Conservation (phyloP, 2,797 vertebrate species). For the Microctenopoma lineatum region DNA sequence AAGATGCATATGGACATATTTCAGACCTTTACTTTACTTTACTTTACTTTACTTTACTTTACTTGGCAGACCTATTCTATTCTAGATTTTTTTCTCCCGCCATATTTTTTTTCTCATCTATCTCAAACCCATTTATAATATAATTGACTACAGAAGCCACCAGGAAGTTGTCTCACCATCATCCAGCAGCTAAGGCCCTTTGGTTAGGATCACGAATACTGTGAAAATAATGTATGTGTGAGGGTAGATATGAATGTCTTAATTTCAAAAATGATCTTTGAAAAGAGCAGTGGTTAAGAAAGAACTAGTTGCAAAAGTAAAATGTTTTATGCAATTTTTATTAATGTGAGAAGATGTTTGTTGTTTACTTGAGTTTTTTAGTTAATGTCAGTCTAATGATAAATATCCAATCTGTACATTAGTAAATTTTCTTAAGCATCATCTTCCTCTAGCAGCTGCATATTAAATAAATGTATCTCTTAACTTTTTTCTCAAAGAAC, state of each 20-base stretch:
- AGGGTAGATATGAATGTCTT: not conserved
- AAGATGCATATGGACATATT: not conserved
- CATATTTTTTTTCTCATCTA: constrained; percentile 10
- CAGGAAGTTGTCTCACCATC: no score
- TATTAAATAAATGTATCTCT: constrained; percentile 10
- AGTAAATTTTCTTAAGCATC: not conserved
- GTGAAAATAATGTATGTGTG: not conserved
- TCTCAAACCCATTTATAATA: constrained; percentile 7
- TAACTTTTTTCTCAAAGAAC: constrained; percentile 13
- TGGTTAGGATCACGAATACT: not conserved
- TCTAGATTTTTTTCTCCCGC: not conserved
- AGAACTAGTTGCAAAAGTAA: constrained; percentile 24
- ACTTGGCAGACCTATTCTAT: not conserved
- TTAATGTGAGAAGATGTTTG: constrained; percentile 30
- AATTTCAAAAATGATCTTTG: constrained; percentile 9
- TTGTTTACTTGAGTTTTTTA: constrained; percentile 31
- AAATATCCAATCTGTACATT: constrained; percentile 10
- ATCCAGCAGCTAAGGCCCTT: not conserved
- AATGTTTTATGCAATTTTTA: constrained; percentile 23
- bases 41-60: no score
- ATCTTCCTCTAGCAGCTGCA: constrained; percentile 18
- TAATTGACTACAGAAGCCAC: not conserved
- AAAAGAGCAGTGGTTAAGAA: constrained; percentile 11
- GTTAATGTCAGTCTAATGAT: constrained; percentile 41
- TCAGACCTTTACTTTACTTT: not conserved